phyloP scores from a whole-genome alignment of 1,140 invertebrate genomes.

The Zaprionus ghesquierei region DNA sequence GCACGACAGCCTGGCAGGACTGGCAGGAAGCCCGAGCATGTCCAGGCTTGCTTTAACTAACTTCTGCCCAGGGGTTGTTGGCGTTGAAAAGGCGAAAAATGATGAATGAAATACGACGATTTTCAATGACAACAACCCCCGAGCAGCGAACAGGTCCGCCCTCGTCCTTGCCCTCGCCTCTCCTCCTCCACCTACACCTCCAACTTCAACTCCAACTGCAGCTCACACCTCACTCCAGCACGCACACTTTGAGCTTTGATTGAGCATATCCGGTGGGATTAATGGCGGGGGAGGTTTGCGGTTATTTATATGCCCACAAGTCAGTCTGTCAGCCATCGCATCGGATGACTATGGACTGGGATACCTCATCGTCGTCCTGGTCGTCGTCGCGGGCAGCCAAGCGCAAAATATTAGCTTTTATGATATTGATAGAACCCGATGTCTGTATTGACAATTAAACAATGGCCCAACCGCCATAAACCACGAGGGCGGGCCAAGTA shows the following conservation, averaged over 20 bases:
- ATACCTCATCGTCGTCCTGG: neutral
- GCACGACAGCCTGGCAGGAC: slow-evolving; percentile 19
- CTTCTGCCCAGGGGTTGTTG: slow-evolving; percentile 55
- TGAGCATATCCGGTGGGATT: slow-evolving; percentile 82
- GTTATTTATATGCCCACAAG: slow-evolving; percentile 54
- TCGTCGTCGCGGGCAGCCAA: slow-evolving; percentile 61
- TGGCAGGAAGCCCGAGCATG: slow-evolving; percentile 40
- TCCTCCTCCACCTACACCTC: too few relatives aligned
- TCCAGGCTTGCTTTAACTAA: slow-evolving; percentile 40
- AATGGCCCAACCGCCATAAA: slow-evolving; percentile 47
- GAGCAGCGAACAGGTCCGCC: slow-evolving; percentile 53
- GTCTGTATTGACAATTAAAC: slow-evolving; percentile 82
- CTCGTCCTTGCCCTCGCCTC: too few relatives aligned
- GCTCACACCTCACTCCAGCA: slow-evolving; percentile 36
- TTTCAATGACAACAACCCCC: slow-evolving; percentile 65
- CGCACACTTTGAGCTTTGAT: slow-evolving; percentile 80
- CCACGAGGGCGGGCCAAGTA: slow-evolving; percentile 32
- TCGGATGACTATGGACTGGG: neutral
- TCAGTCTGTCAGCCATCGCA: slow-evolving; percentile 42
- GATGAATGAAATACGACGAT: slow-evolving; percentile 82
- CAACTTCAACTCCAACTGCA: slow-evolving; percentile 32
- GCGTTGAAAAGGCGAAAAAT: slow-evolving; percentile 78
- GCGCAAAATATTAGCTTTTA: slow-evolving; percentile 82
- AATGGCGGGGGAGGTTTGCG: slow-evolving; percentile 68
- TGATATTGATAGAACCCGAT: slow-evolving; percentile 81